phyloP scores from a whole-genome alignment of 2,113 vertebrate genomes.

The Psittacula cyanocephala region DNA sequence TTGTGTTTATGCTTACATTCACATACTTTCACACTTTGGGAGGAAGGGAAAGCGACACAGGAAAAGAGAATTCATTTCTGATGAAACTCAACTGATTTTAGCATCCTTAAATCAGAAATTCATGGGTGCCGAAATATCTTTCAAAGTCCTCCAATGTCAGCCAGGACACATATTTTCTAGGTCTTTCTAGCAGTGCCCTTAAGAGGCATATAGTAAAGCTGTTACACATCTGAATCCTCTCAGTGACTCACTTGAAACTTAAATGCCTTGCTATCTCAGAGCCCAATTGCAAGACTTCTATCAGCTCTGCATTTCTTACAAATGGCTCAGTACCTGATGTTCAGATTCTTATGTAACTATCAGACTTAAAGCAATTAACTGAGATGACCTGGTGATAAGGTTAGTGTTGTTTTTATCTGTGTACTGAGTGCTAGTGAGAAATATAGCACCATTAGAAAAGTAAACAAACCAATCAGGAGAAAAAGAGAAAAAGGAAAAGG shows the following conservation, averaged over 20 bases:
- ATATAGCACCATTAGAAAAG: not conserved
- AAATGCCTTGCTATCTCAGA: not conserved
- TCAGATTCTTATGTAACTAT: not conserved
- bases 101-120: not conserved
- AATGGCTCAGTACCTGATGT: not conserved
- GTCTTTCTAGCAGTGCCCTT: not conserved
- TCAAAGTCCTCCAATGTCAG: not conserved
- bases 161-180: not conserved
- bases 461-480: not conserved
- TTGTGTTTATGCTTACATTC: not conserved
- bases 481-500: not conserved
- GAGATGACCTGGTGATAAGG: not conserved
- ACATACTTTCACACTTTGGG: not conserved
- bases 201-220: not conserved
- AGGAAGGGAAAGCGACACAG: not conserved
- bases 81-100: not conserved
- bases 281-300: not conserved
- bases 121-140: not conserved
- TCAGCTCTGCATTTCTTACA: not conserved
- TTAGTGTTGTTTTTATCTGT: not conserved
- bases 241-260: not conserved
- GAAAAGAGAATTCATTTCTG: not conserved
- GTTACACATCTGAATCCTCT: not conserved
- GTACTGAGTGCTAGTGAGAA: not conserved
- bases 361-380: constrained; percentile 18